Base-by-base conservation (phyloP, 1,140 invertebrate species). In the Leptinotarsa lineolata region DNA sequence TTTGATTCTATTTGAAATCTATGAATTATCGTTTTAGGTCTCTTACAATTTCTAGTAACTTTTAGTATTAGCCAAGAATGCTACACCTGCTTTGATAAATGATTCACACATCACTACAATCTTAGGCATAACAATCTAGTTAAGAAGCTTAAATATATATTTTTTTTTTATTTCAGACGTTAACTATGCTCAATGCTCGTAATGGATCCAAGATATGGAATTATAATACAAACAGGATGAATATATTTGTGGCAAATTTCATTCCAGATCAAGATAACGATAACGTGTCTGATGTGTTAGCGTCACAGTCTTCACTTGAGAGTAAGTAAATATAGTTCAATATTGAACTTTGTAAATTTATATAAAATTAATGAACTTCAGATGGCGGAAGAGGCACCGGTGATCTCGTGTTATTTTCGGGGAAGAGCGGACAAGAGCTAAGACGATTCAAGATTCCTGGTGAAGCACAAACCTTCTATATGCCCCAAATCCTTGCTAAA, bases 251-350 rank as follows among this genome's bases (percentile, higher is more conserved):
- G 44, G 90, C 92, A 0, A 92, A 92, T 79, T 90, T 89, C 79
- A 87, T 94, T 22, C 79, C 86, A 16, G 94, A 96, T 84, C 81
- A 93, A 54, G 89, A 95, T 83, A 88, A 86, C 16, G 94, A 95
- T 85, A 88, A 87, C 6, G 82, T 93, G 66, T 86, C 88, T 1
- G 94, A 96, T 81, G 83, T 95, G 45, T 84, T 95, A 16, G 88
- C 90, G 1, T 89, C 92, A 2, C 92, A 95, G 82, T 87, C 89
- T 18, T 84, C 86, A 48, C 86, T 89, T 81, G 81, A 79, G 45
- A 83, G 83, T 63, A 58, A 22, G 8, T 15, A 54, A 39, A 39
- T 3, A 39, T 11, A 11, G 30, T 39, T 11, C 30, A 39, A 39
- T 39, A 39, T 0, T 39, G 30, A 39, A 39, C 30, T 39, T 30